Evolutionary conservation across 2,113 vertebrate species (phyloP).

Genomic region (Cyprinodon brontotheroides): DNA sequence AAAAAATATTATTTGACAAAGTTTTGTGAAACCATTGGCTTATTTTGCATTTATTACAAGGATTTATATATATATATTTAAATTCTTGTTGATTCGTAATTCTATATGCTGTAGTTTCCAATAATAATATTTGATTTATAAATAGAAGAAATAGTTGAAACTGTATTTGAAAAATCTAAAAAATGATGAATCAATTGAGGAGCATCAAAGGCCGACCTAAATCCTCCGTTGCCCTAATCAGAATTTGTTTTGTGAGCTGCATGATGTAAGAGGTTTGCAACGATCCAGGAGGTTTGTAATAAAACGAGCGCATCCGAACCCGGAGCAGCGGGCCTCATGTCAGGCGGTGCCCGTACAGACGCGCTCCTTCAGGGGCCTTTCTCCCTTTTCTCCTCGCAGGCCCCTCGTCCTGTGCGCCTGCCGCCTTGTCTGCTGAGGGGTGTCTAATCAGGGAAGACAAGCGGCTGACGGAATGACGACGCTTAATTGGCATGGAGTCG

Average conservation of each 20-base stretch:
- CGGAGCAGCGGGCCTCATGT: constrained; percentile 1
- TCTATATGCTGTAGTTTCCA: neutral
- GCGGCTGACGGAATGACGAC: constrained; percentile 76
- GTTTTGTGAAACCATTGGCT: too few species aligned
- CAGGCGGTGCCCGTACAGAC: constrained; percentile 8
- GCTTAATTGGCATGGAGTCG: constrained; percentile 81
- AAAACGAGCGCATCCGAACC: constrained; percentile 1
- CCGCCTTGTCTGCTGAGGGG: constrained; percentile 69
- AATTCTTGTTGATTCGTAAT: too few species aligned
- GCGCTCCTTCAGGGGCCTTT: constrained; percentile 28
- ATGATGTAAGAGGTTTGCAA: neutral
- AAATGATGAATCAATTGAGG: neutral
- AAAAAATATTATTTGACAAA: too few species aligned
- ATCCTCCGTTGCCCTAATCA: neutral
- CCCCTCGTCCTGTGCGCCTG: neutral
- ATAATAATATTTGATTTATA: neutral
- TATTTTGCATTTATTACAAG: too few species aligned
- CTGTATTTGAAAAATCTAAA: neutral
- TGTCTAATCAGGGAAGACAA: constrained; percentile 81
- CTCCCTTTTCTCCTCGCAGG: constrained; percentile 3
- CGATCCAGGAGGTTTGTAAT: neutral
- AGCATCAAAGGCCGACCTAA: neutral
- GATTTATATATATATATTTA: too few species aligned
- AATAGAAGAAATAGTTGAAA: neutral
- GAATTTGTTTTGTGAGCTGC: neutral